A percentile compares a stretch with the other conserved stretches of the same genome.
These are phyloP conservation scores for Neoarius graeffei DNA, from an alignment of 2,113 vertebrate genomes.

Conservation along the genomic window DNA sequence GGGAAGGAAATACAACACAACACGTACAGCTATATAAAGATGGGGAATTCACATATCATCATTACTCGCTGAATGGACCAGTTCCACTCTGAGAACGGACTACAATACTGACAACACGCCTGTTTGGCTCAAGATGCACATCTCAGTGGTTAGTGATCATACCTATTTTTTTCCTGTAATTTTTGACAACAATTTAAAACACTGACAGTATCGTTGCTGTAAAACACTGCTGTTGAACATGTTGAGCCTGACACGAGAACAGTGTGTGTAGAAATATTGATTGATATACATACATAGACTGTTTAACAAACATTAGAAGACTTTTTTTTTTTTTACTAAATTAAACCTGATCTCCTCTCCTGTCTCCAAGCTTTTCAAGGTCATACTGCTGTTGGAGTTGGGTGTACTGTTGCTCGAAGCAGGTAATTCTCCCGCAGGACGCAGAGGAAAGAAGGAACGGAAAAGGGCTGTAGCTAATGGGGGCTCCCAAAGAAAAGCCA, in stretches of 20 bases:
- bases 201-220: background rate
- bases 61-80: background rate
- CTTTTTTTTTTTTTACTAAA: background rate
- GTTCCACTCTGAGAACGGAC: background rate
- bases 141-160: conserved; percentile 35
- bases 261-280: background rate
- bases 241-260: background rate
- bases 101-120: background rate
- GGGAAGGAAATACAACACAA: conserved; percentile 13
- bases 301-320: background rate
- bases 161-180: background rate
- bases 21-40: conserved; percentile 8
- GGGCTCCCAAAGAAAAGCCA: background rate
- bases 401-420: conserved; percentile 23
- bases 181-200: background rate
- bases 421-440: background rate
- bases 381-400: conserved; percentile 53
- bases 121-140: conserved; percentile 31
- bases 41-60: conserved; percentile 3
- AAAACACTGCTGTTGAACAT: background rate
- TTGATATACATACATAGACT: background rate
- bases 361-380: conserved; percentile 53
- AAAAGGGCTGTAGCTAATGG: background rate
- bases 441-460: background rate
- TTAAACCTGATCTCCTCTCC: background rate